A percentile compares a stretch with the other conserved stretches of the same genome.
Conservation (phyloP, 2,888 invertebrate genomes). For the Harmothoe impar region DNA sequence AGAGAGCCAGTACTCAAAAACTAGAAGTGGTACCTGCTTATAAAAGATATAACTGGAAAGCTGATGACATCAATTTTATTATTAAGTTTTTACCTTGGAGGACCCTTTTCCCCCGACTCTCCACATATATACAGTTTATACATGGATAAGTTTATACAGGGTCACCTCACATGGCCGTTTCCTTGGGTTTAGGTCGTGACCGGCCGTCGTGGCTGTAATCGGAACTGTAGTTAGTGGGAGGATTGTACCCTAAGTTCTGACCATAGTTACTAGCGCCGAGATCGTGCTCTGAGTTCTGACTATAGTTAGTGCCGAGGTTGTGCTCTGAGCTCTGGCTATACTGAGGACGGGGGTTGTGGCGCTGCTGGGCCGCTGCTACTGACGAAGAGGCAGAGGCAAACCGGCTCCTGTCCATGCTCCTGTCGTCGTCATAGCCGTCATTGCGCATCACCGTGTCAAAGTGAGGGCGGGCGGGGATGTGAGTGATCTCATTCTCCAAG, state of each 20-base stretch:
- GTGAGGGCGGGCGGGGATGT: slow-evolving; percentile 60
- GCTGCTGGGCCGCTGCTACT: background rate
- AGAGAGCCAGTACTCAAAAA: too few species aligned
- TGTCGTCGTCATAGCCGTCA: slow-evolving; percentile 64
- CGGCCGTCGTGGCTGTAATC: background rate
- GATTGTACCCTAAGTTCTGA: background rate
- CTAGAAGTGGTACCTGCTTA: too few species aligned
- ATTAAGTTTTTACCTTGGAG: too few species aligned
- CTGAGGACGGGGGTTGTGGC: background rate
- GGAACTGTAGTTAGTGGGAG: background rate
- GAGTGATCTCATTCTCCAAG: slow-evolving; percentile 75
- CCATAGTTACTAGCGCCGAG: background rate
- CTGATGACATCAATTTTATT: too few species aligned
- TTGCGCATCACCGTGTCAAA: slow-evolving; percentile 64
- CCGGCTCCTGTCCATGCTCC: slow-evolving; percentile 64
- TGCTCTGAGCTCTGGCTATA: slow-evolving; percentile 4
- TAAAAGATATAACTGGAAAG: too few species aligned
- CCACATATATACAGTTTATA: background rate
- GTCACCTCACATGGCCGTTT: slow-evolving; percentile 64
- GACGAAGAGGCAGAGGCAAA: background rate
- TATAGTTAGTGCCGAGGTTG: background rate
- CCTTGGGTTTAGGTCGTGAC: slow-evolving; percentile 64
- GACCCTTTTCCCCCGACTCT: background rate
- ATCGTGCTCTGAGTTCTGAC: background rate
- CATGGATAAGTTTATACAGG: background rate